Evolutionary conservation across 2,888 invertebrate genomes (phyloP).

Genomic region (Cataglyphis rosenhaueri): DNA sequence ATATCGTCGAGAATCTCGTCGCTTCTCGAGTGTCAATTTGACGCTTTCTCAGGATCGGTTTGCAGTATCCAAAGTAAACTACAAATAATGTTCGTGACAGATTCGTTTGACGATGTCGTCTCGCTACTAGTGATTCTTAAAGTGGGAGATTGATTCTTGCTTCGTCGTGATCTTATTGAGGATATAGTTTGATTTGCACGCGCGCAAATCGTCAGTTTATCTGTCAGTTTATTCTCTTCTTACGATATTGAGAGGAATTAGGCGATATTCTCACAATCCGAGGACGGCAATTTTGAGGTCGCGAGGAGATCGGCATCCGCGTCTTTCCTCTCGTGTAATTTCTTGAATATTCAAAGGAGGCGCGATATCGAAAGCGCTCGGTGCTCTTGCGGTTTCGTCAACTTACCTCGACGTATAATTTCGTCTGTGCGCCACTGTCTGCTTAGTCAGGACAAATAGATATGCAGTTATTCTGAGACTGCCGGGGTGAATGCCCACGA

Average conservation of each 20-base stretch:
- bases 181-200: not conserved
- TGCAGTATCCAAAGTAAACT: slow-evolving; percentile 53
- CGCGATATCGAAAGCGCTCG: slow-evolving; percentile 46
- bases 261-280: not conserved
- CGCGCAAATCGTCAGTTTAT: not conserved
- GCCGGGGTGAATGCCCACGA: slow-evolving; percentile 82
- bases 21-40: slow-evolving; percentile 48
- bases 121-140: slow-evolving; percentile 47
- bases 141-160: not conserved
- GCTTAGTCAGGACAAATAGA: slow-evolving; percentile 79
- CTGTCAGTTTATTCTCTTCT: not conserved
- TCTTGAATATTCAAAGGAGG: slow-evolving; percentile 46
- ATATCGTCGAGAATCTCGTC: slow-evolving; percentile 27
- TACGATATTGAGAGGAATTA: not conserved
- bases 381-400: slow-evolving; percentile 55
- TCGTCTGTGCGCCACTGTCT: slow-evolving; percentile 75
- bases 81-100: slow-evolving; percentile 54
- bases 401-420: slow-evolving; percentile 65
- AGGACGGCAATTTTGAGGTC: not conserved
- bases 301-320: not conserved
- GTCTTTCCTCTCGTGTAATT: slow-evolving; percentile 24
- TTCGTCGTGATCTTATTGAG: not conserved
- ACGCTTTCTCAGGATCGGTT: slow-evolving; percentile 47
- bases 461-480: slow-evolving; percentile 83
- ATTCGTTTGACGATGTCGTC: slow-evolving; percentile 40